Evolutionary conservation across 2,113 vertebrate genomes (phyloP).

Genomic region (Misgurnus anguillicaudatus): DNA sequence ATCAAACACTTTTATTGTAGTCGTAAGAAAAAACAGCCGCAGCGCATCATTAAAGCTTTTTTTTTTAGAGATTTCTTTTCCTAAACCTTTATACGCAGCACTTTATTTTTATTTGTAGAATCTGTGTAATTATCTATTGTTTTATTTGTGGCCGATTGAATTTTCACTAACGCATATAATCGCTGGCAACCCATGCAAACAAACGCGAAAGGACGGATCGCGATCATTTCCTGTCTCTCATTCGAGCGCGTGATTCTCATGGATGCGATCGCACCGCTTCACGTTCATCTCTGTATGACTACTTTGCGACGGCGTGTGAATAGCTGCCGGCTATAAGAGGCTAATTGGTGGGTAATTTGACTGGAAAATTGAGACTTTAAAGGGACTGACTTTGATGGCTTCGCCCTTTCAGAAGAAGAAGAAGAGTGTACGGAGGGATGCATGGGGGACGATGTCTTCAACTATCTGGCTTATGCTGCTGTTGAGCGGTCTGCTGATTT

Average conservation of each 20-base stretch:
- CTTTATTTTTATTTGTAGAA: not conserved
- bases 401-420: slow-evolving; percentile 74
- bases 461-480: slow-evolving; percentile 84
- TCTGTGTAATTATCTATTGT: too few relatives aligned
- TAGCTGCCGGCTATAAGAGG: slow-evolving; percentile 71
- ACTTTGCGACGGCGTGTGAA: slow-evolving; percentile 64
- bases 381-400: slow-evolving; percentile 78
- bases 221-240: slow-evolving; percentile 14
- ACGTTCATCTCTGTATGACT: slow-evolving; percentile 59
- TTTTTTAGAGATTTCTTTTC: too few relatives aligned
- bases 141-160: not conserved
- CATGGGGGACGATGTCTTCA: slow-evolving; percentile 81
- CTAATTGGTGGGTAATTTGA: slow-evolving; percentile 68
- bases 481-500: slow-evolving; percentile 79
- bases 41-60: not conserved
- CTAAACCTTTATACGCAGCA: too few relatives aligned
- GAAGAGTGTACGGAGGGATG: slow-evolving; percentile 75
- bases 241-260: not conserved
- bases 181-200: not conserved
- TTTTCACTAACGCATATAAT: too few relatives aligned
- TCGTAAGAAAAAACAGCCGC: slow-evolving; percentile 1
- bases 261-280: slow-evolving; percentile 2
- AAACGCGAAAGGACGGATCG: not conserved
- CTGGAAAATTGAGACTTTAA: slow-evolving; percentile 73
- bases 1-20: slow-evolving; percentile 9